These are phyloP conservation scores for Chamaea fasciata DNA, from an alignment of 2,113 vertebrate species.

Conservation along the genomic window DNA sequence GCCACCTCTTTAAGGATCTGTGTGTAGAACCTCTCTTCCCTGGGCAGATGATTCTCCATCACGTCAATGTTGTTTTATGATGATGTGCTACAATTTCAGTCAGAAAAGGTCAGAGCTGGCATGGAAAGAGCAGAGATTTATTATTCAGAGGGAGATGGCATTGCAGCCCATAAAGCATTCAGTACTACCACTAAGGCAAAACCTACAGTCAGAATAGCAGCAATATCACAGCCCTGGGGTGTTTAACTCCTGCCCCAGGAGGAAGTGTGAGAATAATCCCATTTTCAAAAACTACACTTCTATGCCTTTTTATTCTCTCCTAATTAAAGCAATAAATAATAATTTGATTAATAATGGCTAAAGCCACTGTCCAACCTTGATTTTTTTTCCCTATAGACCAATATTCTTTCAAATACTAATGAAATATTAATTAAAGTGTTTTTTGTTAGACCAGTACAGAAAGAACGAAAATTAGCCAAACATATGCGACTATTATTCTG, in stretches of 20 bases:
- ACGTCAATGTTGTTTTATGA: not conserved
- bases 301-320: not conserved
- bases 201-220: not conserved
- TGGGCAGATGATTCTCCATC: not conserved
- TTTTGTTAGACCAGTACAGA: not conserved
- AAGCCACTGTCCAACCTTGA: not conserved
- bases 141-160: not conserved
- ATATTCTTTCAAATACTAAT: not conserved
- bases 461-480: not conserved
- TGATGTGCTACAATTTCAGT: not conserved
- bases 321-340: not conserved
- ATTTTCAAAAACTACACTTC: not conserved
- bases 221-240: not conserved
- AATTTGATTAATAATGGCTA: not conserved
- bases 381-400: not conserved
- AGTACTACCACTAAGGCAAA: not conserved
- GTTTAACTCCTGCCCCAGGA: not conserved
- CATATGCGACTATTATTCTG: not conserved
- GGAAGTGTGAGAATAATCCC: not conserved
- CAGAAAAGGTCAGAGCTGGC: slow-evolving; percentile 34
- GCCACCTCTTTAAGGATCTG: not conserved
- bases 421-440: not conserved
- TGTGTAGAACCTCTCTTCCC: not conserved
- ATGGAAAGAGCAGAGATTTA: not conserved
- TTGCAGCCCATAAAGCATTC: not conserved